Percentiles rank a stretch among this genome's conserved stretches.
Conservation (phyloP, 2,888 invertebrate species). For the Globia sparganii region DNA sequence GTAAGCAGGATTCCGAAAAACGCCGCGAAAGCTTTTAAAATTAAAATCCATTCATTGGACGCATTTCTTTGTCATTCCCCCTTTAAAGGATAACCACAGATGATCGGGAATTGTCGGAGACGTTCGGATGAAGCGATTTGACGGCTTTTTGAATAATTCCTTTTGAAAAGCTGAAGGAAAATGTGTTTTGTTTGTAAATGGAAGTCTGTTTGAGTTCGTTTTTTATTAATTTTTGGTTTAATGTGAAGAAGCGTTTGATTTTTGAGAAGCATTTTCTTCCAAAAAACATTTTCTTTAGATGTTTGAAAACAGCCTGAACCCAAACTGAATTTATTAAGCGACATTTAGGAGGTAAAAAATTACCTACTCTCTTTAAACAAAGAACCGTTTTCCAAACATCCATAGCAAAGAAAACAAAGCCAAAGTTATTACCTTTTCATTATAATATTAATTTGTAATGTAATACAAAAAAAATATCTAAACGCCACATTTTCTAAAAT, state of each 20-base stretch:
- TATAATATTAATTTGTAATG: too few species aligned
- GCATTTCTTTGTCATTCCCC: slow-evolving; percentile 86
- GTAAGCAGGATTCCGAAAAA: slow-evolving; percentile 82
- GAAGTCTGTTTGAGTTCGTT: slow-evolving; percentile 17
- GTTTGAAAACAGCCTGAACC: too few species aligned
- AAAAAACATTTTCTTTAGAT: not conserved
- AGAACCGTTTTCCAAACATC: too few species aligned
- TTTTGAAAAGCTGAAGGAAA: slow-evolving; percentile 61
- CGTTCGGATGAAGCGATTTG: slow-evolving; percentile 63
- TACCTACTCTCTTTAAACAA: too few species aligned
- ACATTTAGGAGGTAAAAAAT: too few species aligned
- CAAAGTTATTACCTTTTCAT: too few species aligned
- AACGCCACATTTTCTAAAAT: not conserved
- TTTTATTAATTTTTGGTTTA: slow-evolving; percentile 17
- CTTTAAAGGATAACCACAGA: slow-evolving; percentile 76
- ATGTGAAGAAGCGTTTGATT: not conserved
- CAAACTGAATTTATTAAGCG: too few species aligned
- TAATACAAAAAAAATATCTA: too few species aligned
- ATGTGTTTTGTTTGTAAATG: slow-evolving; percentile 31
- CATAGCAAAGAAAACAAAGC: too few species aligned
- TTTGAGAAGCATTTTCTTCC: too few species aligned
- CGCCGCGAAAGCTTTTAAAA: slow-evolving; percentile 89
- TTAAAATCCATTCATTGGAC: slow-evolving; percentile 86
- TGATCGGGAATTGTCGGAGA: slow-evolving; percentile 80
- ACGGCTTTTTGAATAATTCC: slow-evolving; percentile 55